Evolutionary conservation across 2,888 invertebrate species (phyloP), one percentile per base, ranked within the genome.

Genomic region (Nymphalis urticae): DNA sequence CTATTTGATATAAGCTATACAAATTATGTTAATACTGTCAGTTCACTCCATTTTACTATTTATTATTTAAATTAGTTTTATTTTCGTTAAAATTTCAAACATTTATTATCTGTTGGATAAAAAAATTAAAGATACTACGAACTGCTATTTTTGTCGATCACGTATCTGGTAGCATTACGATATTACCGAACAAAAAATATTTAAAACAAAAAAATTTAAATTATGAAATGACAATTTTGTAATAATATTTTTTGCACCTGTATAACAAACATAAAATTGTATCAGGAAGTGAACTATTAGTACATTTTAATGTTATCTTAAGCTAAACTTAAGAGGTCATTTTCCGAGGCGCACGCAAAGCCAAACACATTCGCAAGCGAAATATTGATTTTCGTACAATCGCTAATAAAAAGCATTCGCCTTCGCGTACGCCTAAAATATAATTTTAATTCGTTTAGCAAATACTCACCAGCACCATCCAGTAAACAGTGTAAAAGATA

Each of bases 371-470:
- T 83, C 81, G 82, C 82, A 79, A 74, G 80, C 76, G 65, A 71
- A 79, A 79, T 79, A 66, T 51, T 62, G 17, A 66, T 62, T 63
- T 68, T 66, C 51, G 53, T 64, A 66, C 67, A 69, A 68, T 68
- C 66, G 71, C 69, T 60, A 48, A 66, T 63, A 59, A 71, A 62
- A 72, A 71, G 76, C 73, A 85, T 83, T 87, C 80, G 80, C 83
- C 80, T 86, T 84, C 79, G 86, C 85, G 89, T 85, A 86, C 87
- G 88, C 88, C 87, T 72, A 68, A 72, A 73, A 72, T 24, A 62
- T 69, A 66, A 21, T n/a, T 32, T 16, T 32, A 32, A 24, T 48
- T 67, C 66, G 42, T 64, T 65, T 61, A 66, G 66, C 56, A 73
- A 75, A 72, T 66, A 76, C 75, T 69, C 73, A 77, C 73, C 75